Base-by-base conservation (phyloP, 2,797 vertebrate genomes). In the Bufotes viridis region DNA sequence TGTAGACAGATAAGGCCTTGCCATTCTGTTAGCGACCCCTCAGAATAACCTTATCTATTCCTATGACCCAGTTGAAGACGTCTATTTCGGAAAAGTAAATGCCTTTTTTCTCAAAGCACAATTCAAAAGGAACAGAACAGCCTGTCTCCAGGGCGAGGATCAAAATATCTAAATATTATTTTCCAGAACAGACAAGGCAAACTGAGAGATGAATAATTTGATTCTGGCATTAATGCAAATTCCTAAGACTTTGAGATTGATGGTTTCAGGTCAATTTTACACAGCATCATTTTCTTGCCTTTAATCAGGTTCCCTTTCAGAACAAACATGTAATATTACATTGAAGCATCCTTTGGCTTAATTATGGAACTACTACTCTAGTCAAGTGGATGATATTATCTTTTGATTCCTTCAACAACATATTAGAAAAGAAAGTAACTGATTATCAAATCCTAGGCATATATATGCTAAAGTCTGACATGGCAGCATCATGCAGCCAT, bases 191-290 rank as follows among this genome's bases (percentile, higher is more conserved):
- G 75, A 78, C 75, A 22, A 67, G 61, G 49, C 60, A 67, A 65
- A 82, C 63, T 67, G 42, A 24, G 58, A 49, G 61, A 82, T 78
- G 22, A 82, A 82, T 67, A 53, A 82, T 67, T 82, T 82, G 61
- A 82, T 82, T 82, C 42, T 51, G 80, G 63, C 61, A 82, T 82
- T 67, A 82, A 67, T 82, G 80, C 34, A 82, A 82, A 82, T 67
- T 82, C 75, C 42, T 67, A 67, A 67, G 61, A 82, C 80, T 55
- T 55, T 53, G 60, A 82, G 80, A 67, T 82, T 82, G 61, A 82
- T 67, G 61, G 26, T 67, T 61, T 82, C 49, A 24, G 61, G 80
- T 82, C 63, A 82, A n/a, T 82, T 82, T 67, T 51, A 67, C 22
- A 53, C 15, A 5, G 80, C 34, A 49, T 82, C 34, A 67, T 24